phyloP scores from a whole-genome alignment of 2,797 vertebrate species.

The Danio tinwini region DNA sequence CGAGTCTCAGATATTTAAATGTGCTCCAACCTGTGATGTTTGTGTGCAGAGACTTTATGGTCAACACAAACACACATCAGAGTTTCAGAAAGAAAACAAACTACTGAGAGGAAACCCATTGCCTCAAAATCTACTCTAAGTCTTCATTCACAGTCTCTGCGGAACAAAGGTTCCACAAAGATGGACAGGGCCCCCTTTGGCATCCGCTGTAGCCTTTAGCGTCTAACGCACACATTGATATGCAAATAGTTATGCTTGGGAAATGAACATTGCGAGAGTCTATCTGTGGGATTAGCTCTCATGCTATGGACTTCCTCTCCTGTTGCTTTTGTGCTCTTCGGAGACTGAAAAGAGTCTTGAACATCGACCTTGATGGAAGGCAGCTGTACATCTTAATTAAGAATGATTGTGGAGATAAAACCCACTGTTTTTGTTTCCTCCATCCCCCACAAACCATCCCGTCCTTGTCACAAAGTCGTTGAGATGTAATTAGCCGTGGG shows the following conservation, averaged over 20 bases:
- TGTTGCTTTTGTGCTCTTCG: constrained; percentile 57
- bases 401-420: constrained; percentile 54
- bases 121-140: constrained; percentile 59
- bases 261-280: constrained; percentile 65
- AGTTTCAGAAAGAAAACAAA: constrained; percentile 13
- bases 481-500: constrained; percentile 61
- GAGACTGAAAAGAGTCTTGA: constrained; percentile 64
- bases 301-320: constrained; percentile 56
- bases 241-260: constrained; percentile 77
- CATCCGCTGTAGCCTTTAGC: constrained; percentile 58
- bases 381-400: constrained; percentile 70
- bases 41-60: constrained; percentile 17
- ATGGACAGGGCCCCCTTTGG: constrained; percentile 53
- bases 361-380: constrained; percentile 57
- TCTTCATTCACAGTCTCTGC: constrained; percentile 63
- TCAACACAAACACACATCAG: constrained; percentile 24
- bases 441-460: constrained; percentile 51
- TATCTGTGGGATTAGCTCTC: constrained; percentile 68
- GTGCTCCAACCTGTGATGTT: constrained; percentile 7
- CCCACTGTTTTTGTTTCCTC: constrained; percentile 56
- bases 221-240: constrained; percentile 69
- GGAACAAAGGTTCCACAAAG: constrained; percentile 48
- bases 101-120: constrained; percentile 17
- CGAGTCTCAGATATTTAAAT: constrained; percentile 23
- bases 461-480: constrained; percentile 47